These are phyloP conservation scores for Avahi laniger DNA, from an alignment of 2,797 vertebrate species.

Conservation along the genomic window DNA sequence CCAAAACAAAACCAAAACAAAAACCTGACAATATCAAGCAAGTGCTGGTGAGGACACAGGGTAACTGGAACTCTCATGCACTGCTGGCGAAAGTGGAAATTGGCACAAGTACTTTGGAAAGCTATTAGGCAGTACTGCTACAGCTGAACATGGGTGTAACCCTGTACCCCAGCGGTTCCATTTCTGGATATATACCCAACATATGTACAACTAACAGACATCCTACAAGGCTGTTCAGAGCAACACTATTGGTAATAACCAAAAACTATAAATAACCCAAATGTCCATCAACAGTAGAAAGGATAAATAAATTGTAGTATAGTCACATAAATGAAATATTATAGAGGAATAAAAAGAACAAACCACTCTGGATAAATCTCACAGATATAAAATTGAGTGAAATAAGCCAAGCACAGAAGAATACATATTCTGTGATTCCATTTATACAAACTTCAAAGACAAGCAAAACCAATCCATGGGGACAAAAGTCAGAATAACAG, in stretches of 20 bases:
- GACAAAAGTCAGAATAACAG: not conserved
- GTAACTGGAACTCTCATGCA: not conserved
- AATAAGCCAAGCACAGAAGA: constrained; percentile 3
- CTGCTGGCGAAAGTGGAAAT: not conserved
- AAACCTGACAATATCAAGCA: not conserved
- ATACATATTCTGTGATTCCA: not conserved
- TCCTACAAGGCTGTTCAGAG: not conserved
- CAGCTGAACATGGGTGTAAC: not conserved
- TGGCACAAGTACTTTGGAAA: not conserved
- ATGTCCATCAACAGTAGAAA: not conserved
- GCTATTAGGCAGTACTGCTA: not conserved
- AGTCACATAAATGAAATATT: not conserved
- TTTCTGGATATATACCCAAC: not conserved
- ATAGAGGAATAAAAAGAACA: not conserved
- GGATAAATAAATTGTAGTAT: not conserved
- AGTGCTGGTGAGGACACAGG: not conserved
- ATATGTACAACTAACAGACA: not conserved
- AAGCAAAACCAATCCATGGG: not conserved
- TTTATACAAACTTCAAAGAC: not conserved
- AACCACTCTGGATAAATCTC: not conserved
- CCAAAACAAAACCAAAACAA: not conserved
- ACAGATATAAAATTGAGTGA: not conserved
- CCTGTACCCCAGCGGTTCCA: not conserved
- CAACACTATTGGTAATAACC: not conserved
- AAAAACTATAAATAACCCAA: not conserved